Conservation (phyloP, 2,888 invertebrate species). For the Tethea ocularis region DNA sequence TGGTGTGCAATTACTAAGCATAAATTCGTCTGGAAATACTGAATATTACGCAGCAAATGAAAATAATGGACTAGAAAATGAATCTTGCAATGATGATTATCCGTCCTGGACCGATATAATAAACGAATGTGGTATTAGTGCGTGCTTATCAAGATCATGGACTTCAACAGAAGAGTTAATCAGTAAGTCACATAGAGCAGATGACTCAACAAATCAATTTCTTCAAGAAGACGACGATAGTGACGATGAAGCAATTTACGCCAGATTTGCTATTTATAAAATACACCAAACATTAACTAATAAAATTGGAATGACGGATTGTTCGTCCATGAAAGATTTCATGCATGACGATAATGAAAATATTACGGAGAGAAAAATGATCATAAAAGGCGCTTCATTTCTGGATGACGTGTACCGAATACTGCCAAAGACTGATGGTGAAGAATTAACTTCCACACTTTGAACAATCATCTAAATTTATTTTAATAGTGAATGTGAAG, state of each 20-base stretch:
- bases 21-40: not conserved
- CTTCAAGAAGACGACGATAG: constrained; percentile 39
- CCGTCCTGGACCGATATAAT: constrained; percentile 8
- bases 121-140: constrained; percentile 27
- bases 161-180: constrained; percentile 51
- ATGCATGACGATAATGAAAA: constrained; percentile 36
- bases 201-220: constrained; percentile 46
- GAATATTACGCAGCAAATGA: not conserved
- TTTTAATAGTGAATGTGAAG: no score
- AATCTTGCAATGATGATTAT: not conserved
- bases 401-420: constrained; percentile 60
- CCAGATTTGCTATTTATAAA: constrained; percentile 68
- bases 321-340: constrained; percentile 70
- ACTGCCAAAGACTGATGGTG: constrained; percentile 45
- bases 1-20: no score
- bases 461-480: no score
- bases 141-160: constrained; percentile 47
- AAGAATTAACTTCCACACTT: constrained; percentile 16
- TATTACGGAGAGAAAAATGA: constrained; percentile 25
- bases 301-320: constrained; percentile 59
- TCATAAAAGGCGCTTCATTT: constrained; percentile 36
- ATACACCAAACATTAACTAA: constrained; percentile 61
- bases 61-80: not conserved
- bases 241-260: constrained; percentile 55
- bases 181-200: constrained; percentile 53